Base-by-base conservation (phyloP, 2,113 vertebrate genomes). In the Pelobates fuscus region DNA sequence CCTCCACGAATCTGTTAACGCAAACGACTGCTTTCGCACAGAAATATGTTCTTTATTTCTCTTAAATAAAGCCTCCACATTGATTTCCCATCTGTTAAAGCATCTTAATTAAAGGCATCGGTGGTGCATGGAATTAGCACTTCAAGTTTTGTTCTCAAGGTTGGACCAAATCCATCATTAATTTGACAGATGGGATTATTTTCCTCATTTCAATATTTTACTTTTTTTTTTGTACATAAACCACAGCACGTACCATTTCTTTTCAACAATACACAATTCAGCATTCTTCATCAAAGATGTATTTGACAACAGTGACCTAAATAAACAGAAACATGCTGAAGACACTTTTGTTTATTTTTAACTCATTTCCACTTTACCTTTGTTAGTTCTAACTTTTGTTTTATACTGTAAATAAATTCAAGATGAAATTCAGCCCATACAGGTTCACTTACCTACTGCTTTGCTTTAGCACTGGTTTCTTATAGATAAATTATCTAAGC, bases 1-100 rank as follows among this genome's bases (percentile, higher is more conserved):
- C 37, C 37, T 20, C 11, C 14, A 32, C 49, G 44, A 64, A 72
- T 8, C 58, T 49, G 43, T 72, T 72, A 72, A 72, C 17, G 21
- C 12, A 72, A 64, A 64, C 26, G 24, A 70, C 29, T 32, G 41
- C 43, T 62, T 52, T 63, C 60, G 26, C 59, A 25, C 25, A 63
- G 63, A 44, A 63, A 63, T 21, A 8, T 21, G 30, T 63, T 54
- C 59, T 63, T 76, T 26, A 70, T 84, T 80, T 63, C 44, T 83
- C 87, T 86, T 80, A 86, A 88, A 85, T 80, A 88, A 89, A 88
- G 85, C 82, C 77, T 18, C 66, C 67, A 80, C 58, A 49, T 81
- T 82, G 80, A 88, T 88, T 85, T 86, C 81, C 86, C 85, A 88
- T 91, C 86, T 90, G 88, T 84, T 81, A 87, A 87, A 84, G 23